Evolutionary conservation across 2,113 vertebrate genomes (phyloP).

Genomic region (Paedocypris sp.): DNA sequence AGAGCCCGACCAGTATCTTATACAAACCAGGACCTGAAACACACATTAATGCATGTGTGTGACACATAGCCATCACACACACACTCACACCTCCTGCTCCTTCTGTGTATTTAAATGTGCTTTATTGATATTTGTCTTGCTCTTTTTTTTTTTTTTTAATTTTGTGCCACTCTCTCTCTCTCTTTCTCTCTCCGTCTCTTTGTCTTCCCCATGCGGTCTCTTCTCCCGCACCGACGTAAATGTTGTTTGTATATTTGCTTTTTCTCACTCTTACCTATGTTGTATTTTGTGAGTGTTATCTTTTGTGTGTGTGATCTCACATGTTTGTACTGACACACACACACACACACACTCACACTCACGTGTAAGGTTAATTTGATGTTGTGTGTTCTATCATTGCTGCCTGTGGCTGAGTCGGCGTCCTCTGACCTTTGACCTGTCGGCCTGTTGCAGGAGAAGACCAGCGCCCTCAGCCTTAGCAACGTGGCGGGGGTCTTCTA

Average conservation of each 20-base stretch:
- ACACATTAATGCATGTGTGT: conserved; percentile 27
- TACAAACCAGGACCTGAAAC: conserved; percentile 14
- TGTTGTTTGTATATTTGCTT: conserved; percentile 9
- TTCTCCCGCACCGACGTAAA: conserved; percentile 13
- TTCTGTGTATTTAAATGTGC: conserved; percentile 26
- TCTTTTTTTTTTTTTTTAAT: conserved; percentile 13
- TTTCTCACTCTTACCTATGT: conserved; percentile 9
- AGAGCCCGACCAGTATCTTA: conserved; percentile 23
- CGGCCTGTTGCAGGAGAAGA: conserved; percentile 76
- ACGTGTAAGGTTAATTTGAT: no score
- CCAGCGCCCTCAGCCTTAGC: conserved; percentile 93
- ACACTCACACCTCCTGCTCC: conserved; percentile 8
- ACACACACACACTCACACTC: not conserved
- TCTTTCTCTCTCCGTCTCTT: conserved; percentile 23
- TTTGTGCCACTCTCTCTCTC: conserved; percentile 13
- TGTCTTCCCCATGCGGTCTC: conserved; percentile 20
- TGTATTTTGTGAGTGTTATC: conserved; percentile 6
- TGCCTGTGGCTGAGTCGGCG: no score
- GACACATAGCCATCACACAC: not conserved
- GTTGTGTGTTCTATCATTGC: no score
- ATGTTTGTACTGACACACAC: not conserved
- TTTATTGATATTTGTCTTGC: conserved; percentile 23
- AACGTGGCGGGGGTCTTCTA: conserved; percentile 97
- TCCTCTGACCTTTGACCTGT: not conserved
- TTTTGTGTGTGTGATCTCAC: conserved; percentile 18